A percentile compares a stretch with the other conserved stretches of the same genome.
phyloP scores from a whole-genome alignment of 37 sponge, comb jelly and placozoan genomes.

The Diacarnus erythraeanus region DNA sequence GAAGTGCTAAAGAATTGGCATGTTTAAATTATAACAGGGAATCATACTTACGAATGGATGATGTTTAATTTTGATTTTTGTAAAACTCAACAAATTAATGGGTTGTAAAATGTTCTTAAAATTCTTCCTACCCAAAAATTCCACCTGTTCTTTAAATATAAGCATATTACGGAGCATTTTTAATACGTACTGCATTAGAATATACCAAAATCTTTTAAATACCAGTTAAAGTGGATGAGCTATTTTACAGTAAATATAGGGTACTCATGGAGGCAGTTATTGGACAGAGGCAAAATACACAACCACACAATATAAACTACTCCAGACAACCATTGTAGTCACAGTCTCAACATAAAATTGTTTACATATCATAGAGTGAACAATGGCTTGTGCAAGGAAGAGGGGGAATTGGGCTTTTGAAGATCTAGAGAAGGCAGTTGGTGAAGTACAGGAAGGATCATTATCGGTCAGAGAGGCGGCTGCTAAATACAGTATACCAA shows the following conservation, averaged over 20 bases:
- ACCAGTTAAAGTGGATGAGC: neutral
- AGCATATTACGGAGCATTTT: neutral
- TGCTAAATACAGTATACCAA: conserved; percentile 27
- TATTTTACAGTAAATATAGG: too few species aligned
- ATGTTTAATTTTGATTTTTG: neutral
- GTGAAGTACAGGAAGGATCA: neutral
- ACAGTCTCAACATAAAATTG: too few species aligned
- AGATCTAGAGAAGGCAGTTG: neutral
- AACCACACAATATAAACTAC: too few species aligned
- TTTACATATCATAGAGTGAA: neutral
- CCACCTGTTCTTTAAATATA: neutral
- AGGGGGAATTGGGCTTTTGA: neutral
- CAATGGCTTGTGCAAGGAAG: neutral
- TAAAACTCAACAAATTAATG: too few species aligned
- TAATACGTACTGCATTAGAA: neutral
- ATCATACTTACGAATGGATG: neutral
- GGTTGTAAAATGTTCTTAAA: too few species aligned
- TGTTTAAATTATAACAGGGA: neutral
- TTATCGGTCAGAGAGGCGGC: conserved; percentile 31
- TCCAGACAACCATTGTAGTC: too few species aligned
- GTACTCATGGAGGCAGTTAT: neutral
- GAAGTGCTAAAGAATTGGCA: too few species aligned
- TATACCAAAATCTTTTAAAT: neutral
- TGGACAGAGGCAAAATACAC: neutral
- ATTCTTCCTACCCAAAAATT: neutral